Evolutionary conservation across 1,140 invertebrate species (phyloP).

Genomic region (Aphidius gifuensis): DNA sequence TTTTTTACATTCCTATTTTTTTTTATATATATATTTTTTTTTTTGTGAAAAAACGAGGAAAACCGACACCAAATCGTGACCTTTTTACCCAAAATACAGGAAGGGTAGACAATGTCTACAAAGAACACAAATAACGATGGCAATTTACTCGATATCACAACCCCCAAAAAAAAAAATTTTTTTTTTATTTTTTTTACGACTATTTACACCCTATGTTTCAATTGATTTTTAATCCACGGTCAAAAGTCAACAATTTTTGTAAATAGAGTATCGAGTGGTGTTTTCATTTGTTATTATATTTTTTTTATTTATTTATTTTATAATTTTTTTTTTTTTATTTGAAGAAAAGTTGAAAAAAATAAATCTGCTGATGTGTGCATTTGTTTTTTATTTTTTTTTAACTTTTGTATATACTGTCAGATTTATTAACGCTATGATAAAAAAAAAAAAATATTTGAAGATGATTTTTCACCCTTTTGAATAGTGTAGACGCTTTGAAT

Average conservation of each 20-base stretch:
- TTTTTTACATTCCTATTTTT: too few relatives aligned
- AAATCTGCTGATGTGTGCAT: too few relatives aligned
- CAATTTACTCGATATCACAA: slow-evolving; percentile 49
- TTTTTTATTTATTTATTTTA: too few relatives aligned
- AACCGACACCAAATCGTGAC: slow-evolving; percentile 43
- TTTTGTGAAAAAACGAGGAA: slow-evolving; percentile 56
- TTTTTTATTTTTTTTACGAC: slow-evolving; percentile 12
- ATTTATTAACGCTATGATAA: too few relatives aligned
- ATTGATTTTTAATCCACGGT: slow-evolving; percentile 4
- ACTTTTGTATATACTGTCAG: too few relatives aligned
- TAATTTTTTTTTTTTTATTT: too few relatives aligned
- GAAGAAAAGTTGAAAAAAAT: too few relatives aligned
- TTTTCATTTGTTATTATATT: too few relatives aligned
- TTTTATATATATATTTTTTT: too few relatives aligned
- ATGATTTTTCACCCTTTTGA: slow-evolving; percentile 33
- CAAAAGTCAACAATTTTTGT: slow-evolving; percentile 29
- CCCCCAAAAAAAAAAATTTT: slow-evolving; percentile 35
- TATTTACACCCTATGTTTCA: background rate
- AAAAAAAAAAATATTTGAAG: too few relatives aligned
- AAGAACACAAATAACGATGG: slow-evolving; percentile 47
- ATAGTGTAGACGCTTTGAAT: slow-evolving; percentile 52
- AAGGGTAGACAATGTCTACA: slow-evolving; percentile 50
- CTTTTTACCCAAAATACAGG: slow-evolving; percentile 44
- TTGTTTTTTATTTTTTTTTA: too few relatives aligned
- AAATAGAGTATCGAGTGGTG: too few relatives aligned